Evolutionary conservation across 2,888 invertebrate species (phyloP).

Genomic region (Callimorpha dominula): DNA sequence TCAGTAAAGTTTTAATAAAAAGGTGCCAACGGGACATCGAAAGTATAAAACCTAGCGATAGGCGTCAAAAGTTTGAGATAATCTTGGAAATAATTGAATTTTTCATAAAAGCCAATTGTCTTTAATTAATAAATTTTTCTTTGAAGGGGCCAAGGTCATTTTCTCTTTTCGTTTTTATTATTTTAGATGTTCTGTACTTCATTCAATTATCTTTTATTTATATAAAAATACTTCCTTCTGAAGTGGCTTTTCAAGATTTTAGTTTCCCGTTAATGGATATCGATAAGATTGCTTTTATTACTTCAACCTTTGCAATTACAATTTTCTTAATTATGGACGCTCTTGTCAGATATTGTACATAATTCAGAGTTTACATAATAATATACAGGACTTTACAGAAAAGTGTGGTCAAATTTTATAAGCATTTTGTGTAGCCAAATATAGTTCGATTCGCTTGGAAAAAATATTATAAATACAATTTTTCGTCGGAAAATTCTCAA

Average conservation of each 20-base stretch:
- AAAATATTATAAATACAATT: too few relatives aligned
- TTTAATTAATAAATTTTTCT: slow-evolving; percentile 40
- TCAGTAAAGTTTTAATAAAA: slow-evolving; percentile 39
- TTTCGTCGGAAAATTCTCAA: too few relatives aligned
- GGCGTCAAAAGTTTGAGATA: slow-evolving; percentile 23
- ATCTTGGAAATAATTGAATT: slow-evolving; percentile 32
- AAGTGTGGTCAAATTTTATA: too few relatives aligned
- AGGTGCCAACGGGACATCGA: slow-evolving; percentile 11
- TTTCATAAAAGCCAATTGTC: slow-evolving; percentile 34
- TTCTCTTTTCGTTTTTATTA: slow-evolving; percentile 10
- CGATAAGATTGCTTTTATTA: not conserved
- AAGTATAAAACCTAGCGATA: slow-evolving; percentile 18
- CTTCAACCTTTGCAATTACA: not conserved
- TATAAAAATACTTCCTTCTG: not conserved
- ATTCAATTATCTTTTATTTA: not conserved
- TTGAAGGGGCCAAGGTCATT: slow-evolving; percentile 19
- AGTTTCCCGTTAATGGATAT: not conserved
- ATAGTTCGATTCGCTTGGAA: not conserved
- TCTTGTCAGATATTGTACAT: not conserved
- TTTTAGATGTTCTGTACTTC: not conserved
- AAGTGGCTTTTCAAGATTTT: not conserved
- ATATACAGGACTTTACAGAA: not conserved
- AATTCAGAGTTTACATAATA: not conserved
- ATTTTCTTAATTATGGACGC: not conserved
- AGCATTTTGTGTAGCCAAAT: not conserved